Base-by-base conservation (phyloP, 2,797 vertebrate species). In the Leuciscus waleckii region DNA sequence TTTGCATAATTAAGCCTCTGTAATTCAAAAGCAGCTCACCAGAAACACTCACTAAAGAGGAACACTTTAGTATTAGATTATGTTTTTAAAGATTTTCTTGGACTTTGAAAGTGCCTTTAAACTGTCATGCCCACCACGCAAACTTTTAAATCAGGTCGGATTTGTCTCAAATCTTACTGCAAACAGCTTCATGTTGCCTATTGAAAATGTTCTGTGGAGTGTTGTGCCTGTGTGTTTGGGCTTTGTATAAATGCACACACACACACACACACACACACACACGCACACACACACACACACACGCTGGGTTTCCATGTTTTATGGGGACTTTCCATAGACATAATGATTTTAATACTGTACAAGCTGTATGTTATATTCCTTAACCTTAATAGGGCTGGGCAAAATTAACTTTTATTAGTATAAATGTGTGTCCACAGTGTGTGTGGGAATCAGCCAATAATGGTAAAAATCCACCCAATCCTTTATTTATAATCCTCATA, bases 1-100 rank as follows among this genome's bases (percentile, higher is more conserved):
- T 78, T 78, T 61, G 75, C 7, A n/a, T 78, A 78, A 78, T 61
- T 78, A 39, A 78, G 23, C 54, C 21, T 21, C 35, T 7, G n/a
- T 46, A 29, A 65, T 43, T 63, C n/a, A 29, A 77, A 56, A 43
- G 56, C 32, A 58, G 67, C 68, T 43, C 37, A 21, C 68, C 37
- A 82, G n/a, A 58, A 82, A 82, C 37, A 7, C 35, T 54, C 58
- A 21, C 9, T 39, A 54, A 37, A 69, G 8, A 21, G 16, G 41
- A 32, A 2, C 76, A 41, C 16, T 78, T 37, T 32, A 63, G 6
- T 63, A 37, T 63, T 2, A 43, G 54, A 77, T 39, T 69, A 35
- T 35, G 29, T 35, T 19, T 74, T 49, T 49, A 10, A n/a, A 14
- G 23, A n/a, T 71, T 73, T 73, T 73, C 13, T 37, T 51, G 71